These are phyloP conservation scores for Megatriorchis doriae DNA, from an alignment of 2,113 vertebrate species.

Conservation along the genomic window DNA sequence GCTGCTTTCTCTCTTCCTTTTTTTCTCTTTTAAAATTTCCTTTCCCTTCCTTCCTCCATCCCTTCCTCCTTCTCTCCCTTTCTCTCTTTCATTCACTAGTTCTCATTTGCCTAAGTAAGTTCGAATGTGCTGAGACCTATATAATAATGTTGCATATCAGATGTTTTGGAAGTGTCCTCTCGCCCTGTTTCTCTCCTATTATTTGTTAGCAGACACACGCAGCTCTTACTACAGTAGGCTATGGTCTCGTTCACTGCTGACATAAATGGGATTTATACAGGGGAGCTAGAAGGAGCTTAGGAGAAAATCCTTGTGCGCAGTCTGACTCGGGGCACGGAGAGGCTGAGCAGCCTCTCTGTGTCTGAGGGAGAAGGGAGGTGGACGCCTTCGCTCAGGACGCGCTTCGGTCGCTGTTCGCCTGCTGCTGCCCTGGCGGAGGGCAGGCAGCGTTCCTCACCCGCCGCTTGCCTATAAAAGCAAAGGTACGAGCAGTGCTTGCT, in stretches of 20 bases:
- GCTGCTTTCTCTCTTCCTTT: not conserved
- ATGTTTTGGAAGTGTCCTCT: not conserved
- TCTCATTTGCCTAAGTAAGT: not conserved
- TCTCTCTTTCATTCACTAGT: not conserved
- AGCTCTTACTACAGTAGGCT: not conserved
- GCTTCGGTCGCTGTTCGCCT: not conserved
- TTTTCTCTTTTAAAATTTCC: accelerated
- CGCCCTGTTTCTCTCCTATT: not conserved
- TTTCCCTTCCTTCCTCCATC: not conserved
- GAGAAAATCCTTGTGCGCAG: not conserved
- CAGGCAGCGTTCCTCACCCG: not conserved
- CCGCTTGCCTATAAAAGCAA: not conserved
- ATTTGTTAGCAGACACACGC: not conserved
- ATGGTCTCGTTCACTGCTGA: not conserved
- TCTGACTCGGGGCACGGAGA: not conserved
- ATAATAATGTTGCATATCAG: not conserved
- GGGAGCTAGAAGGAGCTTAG: not conserved
- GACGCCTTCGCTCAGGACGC: not conserved
- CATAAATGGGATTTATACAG: not conserved
- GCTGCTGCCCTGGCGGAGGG: not conserved
- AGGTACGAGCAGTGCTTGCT: not conserved
- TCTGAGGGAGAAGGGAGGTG: not conserved
- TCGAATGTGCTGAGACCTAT: not conserved
- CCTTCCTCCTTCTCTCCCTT: not conserved
- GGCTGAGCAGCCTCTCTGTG: not conserved